These are phyloP conservation scores for Corydoras maculifer DNA, from an alignment of 2,113 vertebrate genomes.

Conservation along the genomic window DNA sequence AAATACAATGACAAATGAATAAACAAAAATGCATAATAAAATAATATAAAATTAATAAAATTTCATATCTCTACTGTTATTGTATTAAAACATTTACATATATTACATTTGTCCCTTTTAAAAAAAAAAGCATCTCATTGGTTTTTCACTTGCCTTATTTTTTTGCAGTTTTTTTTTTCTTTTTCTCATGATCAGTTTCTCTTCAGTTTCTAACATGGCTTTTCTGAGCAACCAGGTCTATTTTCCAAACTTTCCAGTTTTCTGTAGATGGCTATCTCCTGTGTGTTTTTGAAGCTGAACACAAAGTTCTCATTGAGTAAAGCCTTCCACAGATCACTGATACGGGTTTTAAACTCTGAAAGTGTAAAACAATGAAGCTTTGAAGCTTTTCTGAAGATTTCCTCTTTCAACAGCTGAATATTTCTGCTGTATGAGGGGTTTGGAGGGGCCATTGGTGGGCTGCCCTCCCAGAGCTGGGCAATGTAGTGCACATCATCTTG, in stretches of 20 bases:
- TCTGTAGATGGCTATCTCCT: too few relatives aligned
- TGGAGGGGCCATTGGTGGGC: constrained; percentile 48
- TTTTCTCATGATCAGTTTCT: constrained; percentile 33
- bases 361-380: constrained; percentile 32
- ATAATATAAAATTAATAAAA: too few relatives aligned
- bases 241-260: constrained; percentile 17
- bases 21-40: too few relatives aligned
- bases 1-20: too few relatives aligned
- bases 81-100: too few relatives aligned
- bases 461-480: background rate
- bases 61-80: too few relatives aligned
- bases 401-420: constrained; percentile 24
- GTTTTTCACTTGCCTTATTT: constrained; percentile 11
- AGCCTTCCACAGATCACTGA: constrained; percentile 47
- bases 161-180: background rate
- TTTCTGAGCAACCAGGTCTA: constrained; percentile 25
- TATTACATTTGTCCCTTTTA: background rate
- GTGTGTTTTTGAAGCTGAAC: too few relatives aligned
- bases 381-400: background rate
- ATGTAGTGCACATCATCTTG: constrained; percentile 47
- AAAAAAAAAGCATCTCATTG: too few relatives aligned
- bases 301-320: constrained; percentile 44
- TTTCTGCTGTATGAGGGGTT: constrained; percentile 44
- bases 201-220: constrained; percentile 47
- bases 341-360: constrained; percentile 53